phyloP scores from a whole-genome alignment of 1,140 invertebrate genomes.

The Neomicropteryx cornuta region DNA sequence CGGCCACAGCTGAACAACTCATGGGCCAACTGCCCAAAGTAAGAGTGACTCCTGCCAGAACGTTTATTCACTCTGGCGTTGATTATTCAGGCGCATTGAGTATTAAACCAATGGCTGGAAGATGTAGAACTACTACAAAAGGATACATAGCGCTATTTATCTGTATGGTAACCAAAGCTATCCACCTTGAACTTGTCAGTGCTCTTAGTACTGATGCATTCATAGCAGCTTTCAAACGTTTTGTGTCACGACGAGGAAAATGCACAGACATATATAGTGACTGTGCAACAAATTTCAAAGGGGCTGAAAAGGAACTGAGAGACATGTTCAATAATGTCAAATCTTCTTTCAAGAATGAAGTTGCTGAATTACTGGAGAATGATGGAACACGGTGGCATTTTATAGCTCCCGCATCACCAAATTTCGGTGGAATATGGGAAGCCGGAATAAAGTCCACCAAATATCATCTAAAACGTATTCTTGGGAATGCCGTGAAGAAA shows the following conservation, averaged over 20 bases:
- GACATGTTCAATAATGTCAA: constrained; percentile 8
- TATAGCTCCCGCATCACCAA: constrained; percentile 10
- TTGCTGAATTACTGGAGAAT: not conserved
- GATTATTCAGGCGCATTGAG: constrained; percentile 26
- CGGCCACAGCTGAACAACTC: constrained; percentile 9
- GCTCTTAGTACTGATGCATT: constrained; percentile 12
- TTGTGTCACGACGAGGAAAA: constrained; percentile 11
- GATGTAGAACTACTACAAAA: constrained; percentile 13
- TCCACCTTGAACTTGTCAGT: constrained; percentile 14
- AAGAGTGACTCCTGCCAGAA: constrained; percentile 15
- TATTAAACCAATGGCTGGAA: constrained; percentile 6
- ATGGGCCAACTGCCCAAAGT: constrained; percentile 24
- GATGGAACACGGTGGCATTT: constrained; percentile 12
- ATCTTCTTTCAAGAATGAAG: constrained; percentile 3
- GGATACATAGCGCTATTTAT: constrained; percentile 21
- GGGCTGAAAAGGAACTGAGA: constrained; percentile 1
- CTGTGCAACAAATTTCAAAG: constrained; percentile 7
- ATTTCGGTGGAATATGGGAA: constrained; percentile 12
- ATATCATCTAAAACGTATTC: constrained; percentile 10
- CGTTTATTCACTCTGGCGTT: constrained; percentile 22
- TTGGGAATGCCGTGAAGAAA: constrained; percentile 10
- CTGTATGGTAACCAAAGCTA: constrained; percentile 18
- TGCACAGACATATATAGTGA: constrained; percentile 11
- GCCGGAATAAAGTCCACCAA: constrained; percentile 10
- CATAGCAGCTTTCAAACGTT: constrained; percentile 11